Percentiles rank a stretch among this genome's conserved stretches.
Conservation (phyloP, 2,888 invertebrate genomes). For the Abrostola tripartita region DNA sequence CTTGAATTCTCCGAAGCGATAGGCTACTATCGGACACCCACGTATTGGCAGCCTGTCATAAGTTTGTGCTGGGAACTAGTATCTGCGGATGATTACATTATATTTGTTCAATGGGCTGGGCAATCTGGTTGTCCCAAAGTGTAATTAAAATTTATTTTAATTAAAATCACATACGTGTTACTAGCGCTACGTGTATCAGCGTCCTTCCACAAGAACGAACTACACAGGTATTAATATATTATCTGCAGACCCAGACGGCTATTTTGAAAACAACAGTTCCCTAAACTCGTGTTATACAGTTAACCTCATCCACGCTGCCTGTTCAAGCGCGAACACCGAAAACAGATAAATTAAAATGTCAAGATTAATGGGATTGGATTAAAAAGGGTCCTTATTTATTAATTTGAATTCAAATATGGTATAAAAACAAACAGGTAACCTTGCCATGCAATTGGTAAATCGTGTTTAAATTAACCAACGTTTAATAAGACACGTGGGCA, state of each 20-base stretch:
- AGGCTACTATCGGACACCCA: too few relatives aligned
- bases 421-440: slow-evolving; percentile 3
- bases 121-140: too few relatives aligned
- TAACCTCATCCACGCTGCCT: slow-evolving; percentile 3
- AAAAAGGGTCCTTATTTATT: slow-evolving; percentile 25
- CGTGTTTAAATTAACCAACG: background rate
- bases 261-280: slow-evolving; percentile 3
- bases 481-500: background rate
- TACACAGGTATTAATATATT: too few relatives aligned
- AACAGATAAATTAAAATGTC: slow-evolving; percentile 20
- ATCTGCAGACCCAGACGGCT: background rate
- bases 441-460: background rate
- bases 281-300: slow-evolving; percentile 12
- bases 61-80: too few relatives aligned
- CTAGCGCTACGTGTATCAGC: too few relatives aligned
- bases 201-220: too few relatives aligned
- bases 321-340: background rate
- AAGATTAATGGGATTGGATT: slow-evolving; percentile 20
- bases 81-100: too few relatives aligned
- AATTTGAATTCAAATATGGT: slow-evolving; percentile 8
- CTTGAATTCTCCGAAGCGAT: too few relatives aligned
- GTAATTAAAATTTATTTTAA: too few relatives aligned
- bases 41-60: too few relatives aligned
- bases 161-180: too few relatives aligned
- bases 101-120: too few relatives aligned